These are phyloP conservation scores for Rhagium mordax DNA, from an alignment of 2,888 invertebrate genomes.

Conservation along the genomic window DNA sequence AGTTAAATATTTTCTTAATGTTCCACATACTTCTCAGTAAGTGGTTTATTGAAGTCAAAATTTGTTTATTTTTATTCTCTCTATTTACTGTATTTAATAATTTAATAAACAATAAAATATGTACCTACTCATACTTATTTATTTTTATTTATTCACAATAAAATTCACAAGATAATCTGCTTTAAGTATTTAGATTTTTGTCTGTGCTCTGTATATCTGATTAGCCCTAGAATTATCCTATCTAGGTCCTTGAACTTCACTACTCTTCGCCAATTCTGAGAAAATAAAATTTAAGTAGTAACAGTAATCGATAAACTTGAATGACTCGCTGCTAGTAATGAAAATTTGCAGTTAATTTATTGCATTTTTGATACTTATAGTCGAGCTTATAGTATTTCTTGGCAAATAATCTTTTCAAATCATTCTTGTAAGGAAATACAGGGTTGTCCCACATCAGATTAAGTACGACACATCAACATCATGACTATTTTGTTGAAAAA, in stretches of 20 bases:
- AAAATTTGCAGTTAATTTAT: no score
- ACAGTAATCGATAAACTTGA: no score
- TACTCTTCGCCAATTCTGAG: not conserved
- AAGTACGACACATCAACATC: no score
- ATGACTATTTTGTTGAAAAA: no score
- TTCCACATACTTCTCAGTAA: not conserved
- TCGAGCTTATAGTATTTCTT: no score
- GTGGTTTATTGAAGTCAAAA: not conserved
- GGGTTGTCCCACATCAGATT: no score
- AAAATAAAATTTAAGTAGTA: no score
- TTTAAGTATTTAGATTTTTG: not conserved
- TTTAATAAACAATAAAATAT: not conserved
- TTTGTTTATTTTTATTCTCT: not conserved
- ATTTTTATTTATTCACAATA: not conserved
- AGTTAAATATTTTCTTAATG: not conserved
- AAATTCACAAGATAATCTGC: no score
- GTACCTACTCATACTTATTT: not conserved
- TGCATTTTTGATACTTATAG: no score
- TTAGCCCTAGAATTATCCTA: not conserved
- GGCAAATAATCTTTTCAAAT: no score
- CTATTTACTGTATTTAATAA: not conserved
- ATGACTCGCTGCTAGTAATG: no score
- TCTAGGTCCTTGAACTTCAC: not conserved
- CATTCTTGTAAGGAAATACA: no score
- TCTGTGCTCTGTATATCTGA: not conserved